Evolutionary conservation across 1,140 invertebrate genomes (phyloP), one percentile per base, ranked within the genome.

Genomic region (Contarinia nasturtii): DNA sequence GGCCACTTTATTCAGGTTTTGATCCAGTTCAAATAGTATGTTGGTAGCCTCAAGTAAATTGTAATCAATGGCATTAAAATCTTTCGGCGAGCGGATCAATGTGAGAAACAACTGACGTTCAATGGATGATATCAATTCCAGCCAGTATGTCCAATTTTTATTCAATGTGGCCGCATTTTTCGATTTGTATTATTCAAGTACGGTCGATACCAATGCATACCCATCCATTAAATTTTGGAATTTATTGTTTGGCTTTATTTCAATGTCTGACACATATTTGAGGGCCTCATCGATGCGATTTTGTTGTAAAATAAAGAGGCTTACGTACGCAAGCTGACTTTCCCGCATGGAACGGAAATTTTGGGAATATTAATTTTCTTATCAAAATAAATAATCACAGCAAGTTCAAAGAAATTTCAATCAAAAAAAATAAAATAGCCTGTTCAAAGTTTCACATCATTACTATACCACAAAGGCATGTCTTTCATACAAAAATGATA

Each of bases 221-320:
- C 88, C 93, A 7, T 69, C 61, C 36, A 75, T 59, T 48, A 72
- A 77, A 52, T 77, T 73, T 50, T 59, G 71, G 69, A 61, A 67
- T 42, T 59, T 75, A 57, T 51, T 59, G 55, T 58, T 67, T 38
- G 62, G 59, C 47, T 65, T 66, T 54, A 74, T 69, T 58, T 90
- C 85, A 21, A 79, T 69, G 50, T 77, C 70, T 42, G 74, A 68
- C 2, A 77, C 79, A 60, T 86, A 79, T 27, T 76, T 71, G 61
- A 84, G 89, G 10, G 87, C 89, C 54, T 86, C 77, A 42, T 77
- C 72, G 1, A 79, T 57, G 55, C 76, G 71, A 46, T 77, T 75
- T 8, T 72, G 74, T 15, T 78, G 71, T 33, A 86, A 54, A 51
- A 82, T n/a, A n/a, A n/a, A n/a, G n/a, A n/a, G n/a, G n/a, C n/a